Evolutionary conservation across 92 coral and sea anemone species (phyloP).

Genomic region (Bergia puertoricense): DNA sequence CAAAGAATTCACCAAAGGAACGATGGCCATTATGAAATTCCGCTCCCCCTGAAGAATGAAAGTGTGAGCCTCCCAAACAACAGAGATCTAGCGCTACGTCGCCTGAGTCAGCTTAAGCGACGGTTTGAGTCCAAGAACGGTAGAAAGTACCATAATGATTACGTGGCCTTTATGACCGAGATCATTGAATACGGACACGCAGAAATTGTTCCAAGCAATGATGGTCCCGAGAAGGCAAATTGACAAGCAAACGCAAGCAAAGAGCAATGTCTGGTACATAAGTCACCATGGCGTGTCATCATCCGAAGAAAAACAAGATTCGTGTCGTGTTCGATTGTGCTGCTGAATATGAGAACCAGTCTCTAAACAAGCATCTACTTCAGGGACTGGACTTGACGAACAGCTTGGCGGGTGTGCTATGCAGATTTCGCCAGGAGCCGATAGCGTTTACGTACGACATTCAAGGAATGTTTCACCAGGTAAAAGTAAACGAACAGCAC

Average conservation of each 20-base stretch:
- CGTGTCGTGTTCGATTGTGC: slow-evolving; percentile 46
- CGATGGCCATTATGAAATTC: slow-evolving; percentile 18
- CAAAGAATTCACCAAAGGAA: slow-evolving; percentile 10
- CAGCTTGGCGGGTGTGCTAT: slow-evolving; percentile 51
- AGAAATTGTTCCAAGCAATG: slow-evolving; percentile 20
- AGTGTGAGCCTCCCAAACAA: slow-evolving; percentile 15
- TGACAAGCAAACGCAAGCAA: background rate
- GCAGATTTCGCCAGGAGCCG: slow-evolving; percentile 50
- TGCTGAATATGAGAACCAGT: background rate
- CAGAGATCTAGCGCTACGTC: slow-evolving; percentile 35
- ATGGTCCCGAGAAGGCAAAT: background rate
- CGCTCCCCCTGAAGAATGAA: background rate
- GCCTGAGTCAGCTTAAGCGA: slow-evolving; percentile 36
- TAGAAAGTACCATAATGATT: background rate
- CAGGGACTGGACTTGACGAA: slow-evolving; percentile 58
- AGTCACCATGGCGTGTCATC: slow-evolving; percentile 65
- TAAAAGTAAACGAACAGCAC: background rate
- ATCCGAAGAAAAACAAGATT: slow-evolving; percentile 46
- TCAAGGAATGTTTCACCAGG: background rate
- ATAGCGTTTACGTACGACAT: slow-evolving; percentile 25
- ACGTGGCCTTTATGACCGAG: slow-evolving; percentile 51
- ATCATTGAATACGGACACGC: slow-evolving; percentile 56
- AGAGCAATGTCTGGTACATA: slow-evolving; percentile 30
- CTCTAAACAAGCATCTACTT: slow-evolving; percentile 48
- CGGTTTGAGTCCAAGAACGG: slow-evolving; percentile 27